Conservation (phyloP, 1,140 invertebrate species). For the Halotydeus destructor region DNA sequence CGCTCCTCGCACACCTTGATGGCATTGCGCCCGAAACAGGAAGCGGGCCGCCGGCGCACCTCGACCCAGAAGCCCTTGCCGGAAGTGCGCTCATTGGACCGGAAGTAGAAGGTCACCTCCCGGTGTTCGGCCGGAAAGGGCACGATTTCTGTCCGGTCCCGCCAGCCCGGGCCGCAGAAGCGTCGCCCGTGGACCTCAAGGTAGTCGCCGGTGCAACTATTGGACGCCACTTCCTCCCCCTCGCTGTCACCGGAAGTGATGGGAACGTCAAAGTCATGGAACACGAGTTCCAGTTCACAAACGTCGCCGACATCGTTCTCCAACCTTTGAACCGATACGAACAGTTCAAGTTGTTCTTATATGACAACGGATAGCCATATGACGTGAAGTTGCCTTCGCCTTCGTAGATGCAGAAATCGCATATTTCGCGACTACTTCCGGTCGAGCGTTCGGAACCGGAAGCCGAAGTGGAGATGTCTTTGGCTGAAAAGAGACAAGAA, state of each 20-base stretch:
- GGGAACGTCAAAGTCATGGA: slow-evolving; percentile 18
- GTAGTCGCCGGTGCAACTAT: slow-evolving; percentile 14
- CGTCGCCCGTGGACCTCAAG: slow-evolving; percentile 14
- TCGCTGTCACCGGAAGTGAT: background rate
- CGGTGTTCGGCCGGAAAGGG: slow-evolving; percentile 10
- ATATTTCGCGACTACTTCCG: slow-evolving; percentile 9
- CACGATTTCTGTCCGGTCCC: slow-evolving; percentile 10
- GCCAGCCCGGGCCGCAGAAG: slow-evolving; percentile 16
- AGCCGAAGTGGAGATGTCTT: no score
- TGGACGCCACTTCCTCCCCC: slow-evolving; percentile 4
- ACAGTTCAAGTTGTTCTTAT: slow-evolving; percentile 15
- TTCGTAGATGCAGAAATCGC: slow-evolving; percentile 17
- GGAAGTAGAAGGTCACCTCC: slow-evolving; percentile 15
- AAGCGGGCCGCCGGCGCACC: slow-evolving; percentile 7
- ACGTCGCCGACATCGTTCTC: slow-evolving; percentile 11
- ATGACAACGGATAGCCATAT: slow-evolving; percentile 15
- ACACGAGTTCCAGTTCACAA: slow-evolving; percentile 15
- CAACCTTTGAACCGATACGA: slow-evolving; percentile 15
- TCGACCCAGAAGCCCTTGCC: slow-evolving; percentile 18
- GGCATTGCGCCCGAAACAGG: background rate
- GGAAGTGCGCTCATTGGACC: slow-evolving; percentile 8
- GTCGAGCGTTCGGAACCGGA: no score
- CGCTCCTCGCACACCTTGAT: slow-evolving; percentile 8
- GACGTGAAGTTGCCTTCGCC: slow-evolving; percentile 17
- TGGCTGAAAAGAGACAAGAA: no score